phyloP scores from a whole-genome alignment of 2,113 vertebrate species.

The Pungitius pungitius region DNA sequence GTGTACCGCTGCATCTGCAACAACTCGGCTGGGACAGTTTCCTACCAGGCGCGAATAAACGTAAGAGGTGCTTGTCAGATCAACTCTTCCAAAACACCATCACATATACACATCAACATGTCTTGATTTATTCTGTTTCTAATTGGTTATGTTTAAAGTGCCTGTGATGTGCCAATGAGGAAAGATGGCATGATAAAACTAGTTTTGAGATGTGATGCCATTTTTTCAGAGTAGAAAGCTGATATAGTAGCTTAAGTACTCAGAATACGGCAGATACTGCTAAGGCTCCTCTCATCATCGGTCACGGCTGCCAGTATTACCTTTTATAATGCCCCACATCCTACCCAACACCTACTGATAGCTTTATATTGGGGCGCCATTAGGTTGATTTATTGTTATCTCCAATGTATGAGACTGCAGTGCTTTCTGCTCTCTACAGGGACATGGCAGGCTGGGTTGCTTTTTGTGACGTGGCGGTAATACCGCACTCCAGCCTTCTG shows the following conservation, averaged over 20 bases:
- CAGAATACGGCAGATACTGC: neutral
- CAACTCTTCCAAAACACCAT: constrained; percentile 92
- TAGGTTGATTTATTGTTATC: constrained; percentile 58
- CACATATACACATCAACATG: constrained; percentile 79
- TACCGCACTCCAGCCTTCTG: constrained; percentile 32
- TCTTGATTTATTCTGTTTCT: constrained; percentile 75
- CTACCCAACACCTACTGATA: constrained; percentile 46
- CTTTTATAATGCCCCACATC: constrained; percentile 37
- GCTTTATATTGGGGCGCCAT: constrained; percentile 58
- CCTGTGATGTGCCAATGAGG: constrained; percentile 6
- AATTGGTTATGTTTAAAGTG: constrained; percentile 15
- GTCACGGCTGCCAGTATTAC: constrained; percentile 43
- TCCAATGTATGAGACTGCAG: constrained; percentile 39
- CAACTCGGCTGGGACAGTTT: constrained; percentile 97
- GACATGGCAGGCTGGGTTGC: constrained; percentile 40
- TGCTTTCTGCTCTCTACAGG: constrained; percentile 45
- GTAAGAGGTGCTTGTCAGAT: constrained; percentile 99
- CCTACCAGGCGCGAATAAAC: constrained; percentile 99
- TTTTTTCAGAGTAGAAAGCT: neutral
- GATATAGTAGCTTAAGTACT: neutral
- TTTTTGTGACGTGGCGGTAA: constrained; percentile 52
- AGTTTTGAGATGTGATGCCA: neutral
- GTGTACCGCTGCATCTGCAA: constrained; percentile 98
- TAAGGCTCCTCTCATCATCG: constrained; percentile 21
- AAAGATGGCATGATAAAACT: constrained; percentile 22